Base-by-base conservation (phyloP, 1,140 invertebrate species). In the Drosophila virilis region DNA sequence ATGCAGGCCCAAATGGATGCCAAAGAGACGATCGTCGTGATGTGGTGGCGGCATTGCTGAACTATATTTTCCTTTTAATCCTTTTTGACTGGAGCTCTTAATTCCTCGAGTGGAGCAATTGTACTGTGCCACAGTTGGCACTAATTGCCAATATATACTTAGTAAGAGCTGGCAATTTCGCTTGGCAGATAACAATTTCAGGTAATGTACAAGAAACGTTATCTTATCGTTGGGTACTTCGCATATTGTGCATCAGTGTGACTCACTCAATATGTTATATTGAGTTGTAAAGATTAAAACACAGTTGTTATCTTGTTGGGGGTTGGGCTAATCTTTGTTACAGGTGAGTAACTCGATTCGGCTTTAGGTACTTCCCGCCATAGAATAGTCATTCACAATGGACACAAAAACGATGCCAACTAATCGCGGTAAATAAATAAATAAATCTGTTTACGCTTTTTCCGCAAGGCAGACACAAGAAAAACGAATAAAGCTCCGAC, bases 31-130 rank as follows among this genome's bases (percentile, higher is more conserved):
- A 42, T 86, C 60, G 13, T 85, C 52, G 70, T 75, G 59, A 22
- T 68, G 70, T 78, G 82, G 82, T 35, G 82, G 82, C 62, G 82
- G n/a, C 82, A 88, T 88, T 22, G 28, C 74, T 32, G n/a, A 38
- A 4, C 32, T 65, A 43, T 64, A 35, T 38, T 8, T 67, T 58
- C 6, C 6, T 35, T 0, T 2, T 61, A 67, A 54, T 85, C 57
- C 74, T 43, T 65, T 5, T n/a, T n/a, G 35, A 38, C 10, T 62
- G 0, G 35, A 52, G 71, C 58, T 67, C 54, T 77, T 43, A 62
- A 73, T 68, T 40, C 37, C 45, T 51, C 68, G 65, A 68, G 38
- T 55, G 10, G 37, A 45, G 54, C 48, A 43, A 43, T 45, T 40
- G 35, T 65, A 88, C 83, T 86, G 79, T 32, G 59, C 13, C 59